These are phyloP conservation scores for Acipenser oxyrinchus DNA, from an alignment of 2,797 vertebrate genomes.

Conservation along the genomic window DNA sequence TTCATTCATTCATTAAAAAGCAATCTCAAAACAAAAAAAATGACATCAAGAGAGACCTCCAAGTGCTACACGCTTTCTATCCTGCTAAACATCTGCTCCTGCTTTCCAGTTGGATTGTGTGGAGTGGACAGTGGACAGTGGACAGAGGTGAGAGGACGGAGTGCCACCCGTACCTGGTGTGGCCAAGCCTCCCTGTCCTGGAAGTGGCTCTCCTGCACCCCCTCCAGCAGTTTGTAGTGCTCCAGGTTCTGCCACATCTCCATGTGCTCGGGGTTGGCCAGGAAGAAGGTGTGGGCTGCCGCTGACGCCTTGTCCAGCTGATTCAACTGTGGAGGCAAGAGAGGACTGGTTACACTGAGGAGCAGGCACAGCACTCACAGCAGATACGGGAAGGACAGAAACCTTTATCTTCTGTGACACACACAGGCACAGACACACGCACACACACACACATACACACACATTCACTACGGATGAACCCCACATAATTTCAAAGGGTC, in stretches of 20 bases:
- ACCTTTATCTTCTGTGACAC: background rate
- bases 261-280: constrained; percentile 94
- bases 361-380: background rate
- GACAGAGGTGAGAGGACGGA: no score
- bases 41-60: no score
- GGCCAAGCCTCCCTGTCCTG: constrained; percentile 73
- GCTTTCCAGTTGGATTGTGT: no score
- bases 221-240: constrained; percentile 68
- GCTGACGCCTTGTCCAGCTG: constrained; percentile 79
- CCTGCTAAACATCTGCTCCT: no score
- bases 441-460: constrained; percentile 5
- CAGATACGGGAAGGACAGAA: constrained; percentile 11
- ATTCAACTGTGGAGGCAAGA: constrained; percentile 61
- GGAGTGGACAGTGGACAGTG: no score
- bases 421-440: constrained; percentile 7
- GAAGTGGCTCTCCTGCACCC: constrained; percentile 54
- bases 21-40: no score
- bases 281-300: constrained; percentile 92
- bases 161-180: constrained; percentile 64
- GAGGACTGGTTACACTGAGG: background rate
- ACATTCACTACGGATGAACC: background rate
- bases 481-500: background rate
- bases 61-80: no score
- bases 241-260: constrained; percentile 83
- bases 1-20: no score